A percentile compares a stretch with the other conserved stretches of the same genome.
Conservation (phyloP, 2,888 invertebrate genomes). For the Drosophila hawaiiensis region DNA sequence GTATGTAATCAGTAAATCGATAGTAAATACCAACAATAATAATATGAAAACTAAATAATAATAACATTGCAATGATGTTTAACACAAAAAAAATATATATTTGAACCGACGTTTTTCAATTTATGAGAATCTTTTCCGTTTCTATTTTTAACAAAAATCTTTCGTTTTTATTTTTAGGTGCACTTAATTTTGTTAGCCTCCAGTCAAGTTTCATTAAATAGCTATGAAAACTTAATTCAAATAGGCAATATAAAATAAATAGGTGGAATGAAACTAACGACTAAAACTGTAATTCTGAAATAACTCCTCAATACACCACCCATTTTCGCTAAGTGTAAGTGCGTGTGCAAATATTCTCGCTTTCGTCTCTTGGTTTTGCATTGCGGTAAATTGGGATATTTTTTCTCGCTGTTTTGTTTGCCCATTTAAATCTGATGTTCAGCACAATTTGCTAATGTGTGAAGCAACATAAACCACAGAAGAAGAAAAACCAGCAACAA, state of each 20-base stretch:
- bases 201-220: background rate
- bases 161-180: background rate
- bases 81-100: background rate
- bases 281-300: background rate
- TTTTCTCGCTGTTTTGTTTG: conserved; percentile 12
- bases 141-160: background rate
- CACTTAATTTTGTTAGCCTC: background rate
- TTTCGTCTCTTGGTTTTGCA: conserved; percentile 1
- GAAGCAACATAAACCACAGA: conserved; percentile 54
- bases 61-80: background rate
- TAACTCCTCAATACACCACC: background rate
- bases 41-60: background rate
- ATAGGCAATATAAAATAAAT: background rate
- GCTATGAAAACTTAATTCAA: background rate
- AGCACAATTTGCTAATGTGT: conserved; percentile 66
- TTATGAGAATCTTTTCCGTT: too few species aligned
- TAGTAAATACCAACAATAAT: background rate
- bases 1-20: background rate
- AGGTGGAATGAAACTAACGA: background rate
- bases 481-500: conserved; percentile 19
- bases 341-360: conserved; percentile 12
- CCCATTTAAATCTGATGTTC: conserved; percentile 44
- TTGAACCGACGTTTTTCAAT: background rate
- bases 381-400: conserved; percentile 19
- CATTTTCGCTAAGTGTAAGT: conserved; percentile 24